A percentile compares a stretch with the other conserved stretches of the same genome.
Evolutionary conservation across 2,113 vertebrate genomes (phyloP).

Genomic region (Apodemus speciosus): DNA sequence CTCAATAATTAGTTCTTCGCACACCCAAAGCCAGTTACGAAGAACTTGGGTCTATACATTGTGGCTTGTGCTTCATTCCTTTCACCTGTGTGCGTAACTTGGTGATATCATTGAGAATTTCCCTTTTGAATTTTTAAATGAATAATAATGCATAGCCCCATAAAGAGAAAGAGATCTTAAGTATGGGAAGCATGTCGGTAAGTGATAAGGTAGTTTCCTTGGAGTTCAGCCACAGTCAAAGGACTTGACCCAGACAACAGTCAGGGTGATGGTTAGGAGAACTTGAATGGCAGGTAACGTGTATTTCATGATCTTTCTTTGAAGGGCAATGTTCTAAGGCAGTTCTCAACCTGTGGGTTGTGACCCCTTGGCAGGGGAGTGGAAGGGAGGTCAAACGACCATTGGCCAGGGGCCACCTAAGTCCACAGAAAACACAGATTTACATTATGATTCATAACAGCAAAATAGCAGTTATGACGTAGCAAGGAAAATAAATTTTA

Average conservation of each 20-base stretch:
- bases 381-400: not conserved
- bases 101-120: not conserved
- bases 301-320: not conserved
- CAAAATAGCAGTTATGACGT: not conserved
- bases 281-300: not conserved
- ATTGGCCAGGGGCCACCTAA: not conserved
- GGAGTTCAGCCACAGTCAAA: not conserved
- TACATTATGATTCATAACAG: not conserved
- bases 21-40: not conserved
- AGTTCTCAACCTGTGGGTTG: not conserved
- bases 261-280: not conserved
- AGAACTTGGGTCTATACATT: no score
- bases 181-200: not conserved
- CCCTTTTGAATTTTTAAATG: not conserved
- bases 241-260: not conserved
- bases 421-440: not conserved
- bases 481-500: not conserved
- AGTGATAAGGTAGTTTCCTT: not conserved
- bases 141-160: not conserved
- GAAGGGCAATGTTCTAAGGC: not conserved
- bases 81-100: not conserved
- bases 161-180: slow-evolving; percentile 2
- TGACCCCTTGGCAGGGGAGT: not conserved
- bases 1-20: not conserved
- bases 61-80: not conserved